Conservation (phyloP, 2,113 vertebrate genomes). For the Ceyx margarethae region DNA sequence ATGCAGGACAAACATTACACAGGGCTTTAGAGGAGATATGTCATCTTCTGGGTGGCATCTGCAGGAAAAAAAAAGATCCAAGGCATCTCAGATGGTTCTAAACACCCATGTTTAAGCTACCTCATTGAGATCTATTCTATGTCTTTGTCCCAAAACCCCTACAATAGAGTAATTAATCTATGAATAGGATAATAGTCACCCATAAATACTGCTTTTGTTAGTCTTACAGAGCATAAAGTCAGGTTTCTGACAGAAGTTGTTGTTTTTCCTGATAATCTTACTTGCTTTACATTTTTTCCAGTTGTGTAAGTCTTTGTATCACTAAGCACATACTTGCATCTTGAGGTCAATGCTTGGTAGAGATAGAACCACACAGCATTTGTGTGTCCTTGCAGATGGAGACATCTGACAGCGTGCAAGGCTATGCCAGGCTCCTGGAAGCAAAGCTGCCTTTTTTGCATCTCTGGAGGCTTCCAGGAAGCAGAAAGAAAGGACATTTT, state of each 20-base stretch:
- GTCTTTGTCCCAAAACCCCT: rapidly evolving
- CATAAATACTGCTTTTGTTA: not conserved
- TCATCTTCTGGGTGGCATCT: not conserved
- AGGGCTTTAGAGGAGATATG: not conserved
- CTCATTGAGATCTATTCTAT: not conserved
- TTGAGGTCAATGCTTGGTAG: not conserved
- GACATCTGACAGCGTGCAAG: not conserved
- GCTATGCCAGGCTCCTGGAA: not conserved
- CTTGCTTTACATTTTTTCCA: not conserved
- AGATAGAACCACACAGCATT: not conserved
- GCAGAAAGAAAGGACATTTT: not conserved
- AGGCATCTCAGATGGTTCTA: not conserved
- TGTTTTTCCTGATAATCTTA: not conserved
- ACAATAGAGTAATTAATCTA: not conserved
- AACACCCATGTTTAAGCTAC: not conserved
- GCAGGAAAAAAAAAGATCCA: not conserved
- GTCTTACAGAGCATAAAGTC: not conserved
- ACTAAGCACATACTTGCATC: not conserved
- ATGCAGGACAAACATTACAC: not conserved
- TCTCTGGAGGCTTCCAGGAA: not conserved
- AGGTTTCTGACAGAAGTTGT: not conserved
- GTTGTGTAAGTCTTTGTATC: not conserved
- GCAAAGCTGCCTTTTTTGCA: conserved; percentile 4
- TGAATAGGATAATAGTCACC: not conserved
- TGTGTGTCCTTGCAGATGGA: not conserved